phyloP scores from a whole-genome alignment of 2,888 invertebrate species.

The Epistrophe grossulariae region DNA sequence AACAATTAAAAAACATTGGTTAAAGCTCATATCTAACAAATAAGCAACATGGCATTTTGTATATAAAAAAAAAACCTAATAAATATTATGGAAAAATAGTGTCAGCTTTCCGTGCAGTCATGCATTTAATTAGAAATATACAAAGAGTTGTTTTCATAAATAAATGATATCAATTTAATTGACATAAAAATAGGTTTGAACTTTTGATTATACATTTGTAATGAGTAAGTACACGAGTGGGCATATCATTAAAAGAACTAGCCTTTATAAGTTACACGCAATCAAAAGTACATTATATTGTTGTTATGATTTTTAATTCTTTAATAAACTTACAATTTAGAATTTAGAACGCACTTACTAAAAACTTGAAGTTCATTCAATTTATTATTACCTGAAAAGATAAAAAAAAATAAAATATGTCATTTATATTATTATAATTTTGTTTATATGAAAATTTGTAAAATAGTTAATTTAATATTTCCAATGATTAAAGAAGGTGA shows the following conservation, averaged over 20 bases:
- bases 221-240: background rate
- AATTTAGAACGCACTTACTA: background rate
- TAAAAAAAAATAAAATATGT: background rate
- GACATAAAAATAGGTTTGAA: constrained; percentile 25
- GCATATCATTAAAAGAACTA: constrained; percentile 11
- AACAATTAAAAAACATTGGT: constrained; percentile 24
- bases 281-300: background rate
- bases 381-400: background rate
- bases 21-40: constrained; percentile 26
- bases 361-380: background rate
- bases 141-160: constrained; percentile 23
- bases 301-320: background rate
- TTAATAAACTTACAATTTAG: background rate
- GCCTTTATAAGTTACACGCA: background rate
- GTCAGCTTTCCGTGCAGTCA: constrained; percentile 14
- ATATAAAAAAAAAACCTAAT: background rate
- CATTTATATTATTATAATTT: background rate
- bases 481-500: too few relatives aligned
- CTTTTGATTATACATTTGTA: background rate
- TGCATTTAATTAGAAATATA: constrained; percentile 36
- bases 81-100: background rate
- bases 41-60: background rate
- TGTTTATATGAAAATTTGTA: too few relatives aligned
- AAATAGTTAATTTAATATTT: too few relatives aligned
- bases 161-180: constrained; percentile 21